Evolutionary conservation across 1,140 invertebrate genomes (phyloP), one percentile per base, ranked within the genome.

Genomic region (Lasioglossum albipes): DNA sequence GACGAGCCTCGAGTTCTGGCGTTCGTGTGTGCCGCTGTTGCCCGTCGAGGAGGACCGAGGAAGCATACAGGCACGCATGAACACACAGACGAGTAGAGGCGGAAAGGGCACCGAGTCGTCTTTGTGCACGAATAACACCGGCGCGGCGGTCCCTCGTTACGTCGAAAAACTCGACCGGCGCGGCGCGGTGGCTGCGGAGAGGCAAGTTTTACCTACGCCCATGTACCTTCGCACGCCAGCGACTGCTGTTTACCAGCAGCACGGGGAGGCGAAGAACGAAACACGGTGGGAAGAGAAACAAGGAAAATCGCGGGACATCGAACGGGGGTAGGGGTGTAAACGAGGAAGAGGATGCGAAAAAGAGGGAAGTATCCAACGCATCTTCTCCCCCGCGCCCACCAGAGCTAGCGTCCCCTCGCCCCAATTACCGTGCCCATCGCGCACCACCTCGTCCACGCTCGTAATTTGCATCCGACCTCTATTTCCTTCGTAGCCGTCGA

Each of bases 391-490:
- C 81, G 36, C 77, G 42, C 41, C 62, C 49, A 42, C 59, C 61
- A n/a, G 69, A 57, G 67, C 75, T 62, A 77, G 61, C 74, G 80
- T 87, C 74, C 84, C 85, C 81, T 87, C 81, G 85, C 64, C 85
- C 85, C 85, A 83, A 87, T 87, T 87, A 87, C 84, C 73, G 77
- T 85, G 59, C 80, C 80, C 84, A 67, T 75, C 62, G 79, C 75
- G 75, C 79, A 79, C 75, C 70, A 68, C 74, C 81, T 83, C 71
- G 57, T 86, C 68, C 74, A 74, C 45, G 82, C 68, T 87, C 75
- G 68, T 87, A 79, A 87, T 87, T 87, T 84, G 82, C 85, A 79
- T 87, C 79, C 85, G 82, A 87, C 86, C 86, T 82, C 85, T 87
- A 84, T 84, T 84, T 84, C 79, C 81, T 83, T 67, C 76, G 41